phyloP scores from a whole-genome alignment of 2,797 vertebrate species.

The Chloroceryle amazona region DNA sequence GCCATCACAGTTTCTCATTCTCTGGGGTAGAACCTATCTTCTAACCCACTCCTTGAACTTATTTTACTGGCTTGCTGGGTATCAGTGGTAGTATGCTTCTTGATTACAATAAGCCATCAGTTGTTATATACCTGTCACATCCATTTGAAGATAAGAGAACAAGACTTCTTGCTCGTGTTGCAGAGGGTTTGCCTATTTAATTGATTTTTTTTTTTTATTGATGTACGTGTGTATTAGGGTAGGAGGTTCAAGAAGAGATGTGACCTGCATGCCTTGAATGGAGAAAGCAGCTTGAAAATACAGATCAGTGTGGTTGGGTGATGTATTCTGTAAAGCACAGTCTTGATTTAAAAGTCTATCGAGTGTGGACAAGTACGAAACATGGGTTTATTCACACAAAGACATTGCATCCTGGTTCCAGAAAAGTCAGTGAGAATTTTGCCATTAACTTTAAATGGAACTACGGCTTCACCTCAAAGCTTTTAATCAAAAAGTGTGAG shows the following conservation, averaged over 20 bases:
- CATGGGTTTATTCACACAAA: slow-evolving; percentile 9
- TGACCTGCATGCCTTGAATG: neutral
- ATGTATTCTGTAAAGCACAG: neutral
- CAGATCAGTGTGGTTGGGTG: neutral
- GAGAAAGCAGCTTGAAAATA: neutral
- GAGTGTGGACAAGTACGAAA: slow-evolving; percentile 23
- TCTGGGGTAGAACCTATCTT: neutral
- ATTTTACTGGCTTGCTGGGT: neutral
- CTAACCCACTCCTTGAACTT: neutral
- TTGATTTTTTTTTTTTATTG: neutral
- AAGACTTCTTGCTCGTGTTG: neutral
- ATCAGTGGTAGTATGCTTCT: neutral
- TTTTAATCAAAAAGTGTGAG: slow-evolving; percentile 69
- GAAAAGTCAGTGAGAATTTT: slow-evolving; percentile 55
- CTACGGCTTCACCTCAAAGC: slow-evolving; percentile 28
- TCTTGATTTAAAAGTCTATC: slow-evolving; percentile 14
- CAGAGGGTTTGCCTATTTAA: neutral
- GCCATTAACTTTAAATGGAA: slow-evolving; percentile 41
- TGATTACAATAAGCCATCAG: neutral
- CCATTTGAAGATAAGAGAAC: neutral
- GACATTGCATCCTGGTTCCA: slow-evolving; percentile 8
- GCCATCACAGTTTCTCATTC: neutral
- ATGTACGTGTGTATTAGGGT: neutral
- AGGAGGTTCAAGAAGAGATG: rapidly evolving
- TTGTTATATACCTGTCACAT: neutral